A percentile compares a stretch with the other conserved stretches of the same genome.
phyloP scores from a whole-genome alignment of 2,113 vertebrate genomes.

The Odocoileus virginianus region DNA sequence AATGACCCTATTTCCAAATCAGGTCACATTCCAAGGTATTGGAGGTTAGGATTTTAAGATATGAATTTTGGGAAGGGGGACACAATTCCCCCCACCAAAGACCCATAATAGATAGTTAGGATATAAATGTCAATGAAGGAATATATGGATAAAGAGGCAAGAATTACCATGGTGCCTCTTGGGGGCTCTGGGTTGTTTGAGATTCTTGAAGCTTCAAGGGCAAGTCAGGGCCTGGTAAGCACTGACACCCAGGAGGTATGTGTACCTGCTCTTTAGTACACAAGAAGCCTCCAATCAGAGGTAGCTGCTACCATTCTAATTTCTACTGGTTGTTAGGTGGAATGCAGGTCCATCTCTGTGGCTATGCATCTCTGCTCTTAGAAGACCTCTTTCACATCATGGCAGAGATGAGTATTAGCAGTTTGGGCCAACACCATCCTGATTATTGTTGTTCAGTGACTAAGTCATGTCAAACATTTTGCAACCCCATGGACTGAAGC shows the following conservation, averaged over 20 bases:
- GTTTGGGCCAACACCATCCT: neutral
- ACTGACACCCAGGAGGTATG: neutral
- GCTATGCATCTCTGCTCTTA: neutral
- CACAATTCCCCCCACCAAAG: neutral
- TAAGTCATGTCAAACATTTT: neutral
- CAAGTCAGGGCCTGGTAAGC: neutral
- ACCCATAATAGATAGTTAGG: neutral
- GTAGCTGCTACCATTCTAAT: neutral
- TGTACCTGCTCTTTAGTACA: neutral
- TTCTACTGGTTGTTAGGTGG: neutral
- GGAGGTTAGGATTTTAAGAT: neutral
- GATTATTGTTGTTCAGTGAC: neutral
- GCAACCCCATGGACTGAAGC: neutral
- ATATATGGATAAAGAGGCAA: neutral
- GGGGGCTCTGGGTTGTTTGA: neutral
- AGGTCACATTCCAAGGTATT: neutral
- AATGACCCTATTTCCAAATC: neutral
- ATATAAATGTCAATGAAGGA: neutral
- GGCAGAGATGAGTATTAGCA: neutral
- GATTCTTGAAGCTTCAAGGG: neutral
- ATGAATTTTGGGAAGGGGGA: neutral
- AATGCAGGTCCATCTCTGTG: neutral
- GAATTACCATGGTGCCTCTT: neutral
- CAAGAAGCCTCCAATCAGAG: fast-evolving
- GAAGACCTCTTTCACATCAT: neutral